Conservation (phyloP, 2,888 invertebrate species). For the Tanaodytes sp. region DNA sequence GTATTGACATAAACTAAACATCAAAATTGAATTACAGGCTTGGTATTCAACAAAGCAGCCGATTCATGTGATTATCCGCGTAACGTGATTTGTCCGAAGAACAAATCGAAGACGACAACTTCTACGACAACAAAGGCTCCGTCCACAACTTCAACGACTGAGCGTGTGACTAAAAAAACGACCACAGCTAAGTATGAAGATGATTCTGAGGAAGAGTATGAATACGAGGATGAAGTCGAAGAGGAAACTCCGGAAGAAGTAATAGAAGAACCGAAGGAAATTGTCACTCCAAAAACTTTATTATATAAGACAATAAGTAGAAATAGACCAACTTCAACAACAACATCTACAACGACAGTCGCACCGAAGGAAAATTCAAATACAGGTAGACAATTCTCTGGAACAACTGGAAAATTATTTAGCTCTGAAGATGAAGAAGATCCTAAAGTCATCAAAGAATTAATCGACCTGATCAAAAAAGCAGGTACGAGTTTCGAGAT, state of each 20-base stretch:
- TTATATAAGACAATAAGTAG: conserved; percentile 69
- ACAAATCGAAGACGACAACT: conserved; percentile 74
- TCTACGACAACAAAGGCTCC: conserved; percentile 72
- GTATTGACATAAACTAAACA: no score
- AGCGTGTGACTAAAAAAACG: conserved; percentile 71
- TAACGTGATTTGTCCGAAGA: conserved; percentile 86
- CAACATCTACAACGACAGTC: conserved; percentile 54
- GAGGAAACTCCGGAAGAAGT: conserved; percentile 73
- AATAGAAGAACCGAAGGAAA: conserved; percentile 59
- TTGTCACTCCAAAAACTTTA: conserved; percentile 64
- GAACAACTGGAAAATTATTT: conserved; percentile 33
- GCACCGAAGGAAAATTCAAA: background rate
- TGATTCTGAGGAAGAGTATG: conserved; percentile 71
- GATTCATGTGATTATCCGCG: conserved; percentile 94
- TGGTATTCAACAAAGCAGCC: conserved; percentile 91
- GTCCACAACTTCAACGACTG: conserved; percentile 68
- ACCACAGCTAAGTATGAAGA: conserved; percentile 73
- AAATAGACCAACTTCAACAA: conserved; percentile 57
- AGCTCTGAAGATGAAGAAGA: conserved; percentile 76
- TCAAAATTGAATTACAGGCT: conserved; percentile 76
- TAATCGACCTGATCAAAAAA: conserved; percentile 88
- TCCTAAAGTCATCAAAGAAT: conserved; percentile 85
- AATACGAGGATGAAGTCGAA: conserved; percentile 75
- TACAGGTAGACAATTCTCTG: conserved; percentile 55
- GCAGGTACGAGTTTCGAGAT: no score